phyloP scores from a whole-genome alignment of 2,797 vertebrate genomes.

The Champsocephalus esox region DNA sequence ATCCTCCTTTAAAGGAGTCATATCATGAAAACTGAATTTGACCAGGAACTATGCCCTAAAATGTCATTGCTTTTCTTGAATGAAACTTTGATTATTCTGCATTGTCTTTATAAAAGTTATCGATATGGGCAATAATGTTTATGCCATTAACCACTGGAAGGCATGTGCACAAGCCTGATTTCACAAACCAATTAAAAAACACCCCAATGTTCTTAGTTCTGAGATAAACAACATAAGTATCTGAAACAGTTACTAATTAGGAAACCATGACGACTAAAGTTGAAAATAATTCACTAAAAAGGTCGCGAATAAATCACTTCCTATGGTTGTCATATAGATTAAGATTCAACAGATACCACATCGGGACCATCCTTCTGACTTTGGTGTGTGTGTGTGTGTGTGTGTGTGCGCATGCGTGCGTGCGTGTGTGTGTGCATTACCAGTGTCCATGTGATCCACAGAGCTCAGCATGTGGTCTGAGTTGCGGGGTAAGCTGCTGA shows the following conservation, averaged over 20 bases:
- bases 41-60: too few relatives aligned
- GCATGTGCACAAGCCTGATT: not conserved
- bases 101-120: not conserved
- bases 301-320: not conserved
- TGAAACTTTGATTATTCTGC: too few relatives aligned
- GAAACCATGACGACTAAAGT: not conserved
- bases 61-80: too few relatives aligned
- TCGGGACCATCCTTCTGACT: conserved; percentile 7
- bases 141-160: not conserved
- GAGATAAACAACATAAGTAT: not conserved
- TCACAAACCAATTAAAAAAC: not conserved
- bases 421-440: conserved; percentile 67
- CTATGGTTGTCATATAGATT: not conserved
- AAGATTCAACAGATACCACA: conserved; percentile 11
- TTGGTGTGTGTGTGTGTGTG: not conserved
- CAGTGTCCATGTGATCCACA: conserved; percentile 97
- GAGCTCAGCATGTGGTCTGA: conserved; percentile 95
- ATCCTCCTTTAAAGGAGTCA: too few relatives aligned
- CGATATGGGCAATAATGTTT: not conserved
- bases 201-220: not conserved
- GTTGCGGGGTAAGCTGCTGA: conserved; percentile 94
- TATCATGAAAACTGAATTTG: too few relatives aligned
- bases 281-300: not conserved
- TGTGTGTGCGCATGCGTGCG: not conserved
- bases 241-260: not conserved